Percentiles rank a stretch among this genome's conserved stretches.
phyloP scores from a whole-genome alignment of 2,113 vertebrate genomes.

The Scomber scombrus region DNA sequence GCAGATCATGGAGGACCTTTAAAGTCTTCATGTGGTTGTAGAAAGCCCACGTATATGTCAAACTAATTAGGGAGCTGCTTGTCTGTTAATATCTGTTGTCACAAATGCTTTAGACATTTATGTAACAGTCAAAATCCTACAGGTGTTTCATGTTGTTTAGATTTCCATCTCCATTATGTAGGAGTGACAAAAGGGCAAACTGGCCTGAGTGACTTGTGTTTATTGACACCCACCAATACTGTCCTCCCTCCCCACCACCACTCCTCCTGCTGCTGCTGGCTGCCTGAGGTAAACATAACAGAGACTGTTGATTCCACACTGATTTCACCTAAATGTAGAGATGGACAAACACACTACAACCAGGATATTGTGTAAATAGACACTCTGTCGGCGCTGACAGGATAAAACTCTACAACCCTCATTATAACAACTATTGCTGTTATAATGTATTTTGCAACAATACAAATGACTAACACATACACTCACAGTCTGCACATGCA shows the following conservation, averaged over 20 bases:
- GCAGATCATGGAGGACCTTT: background rate
- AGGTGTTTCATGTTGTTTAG: conserved; percentile 19
- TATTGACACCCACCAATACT: conserved; percentile 26
- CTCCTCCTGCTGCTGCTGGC: conserved; percentile 26
- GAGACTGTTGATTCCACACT: conserved; percentile 56
- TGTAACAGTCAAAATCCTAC: background rate
- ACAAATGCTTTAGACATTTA: background rate
- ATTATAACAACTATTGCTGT: background rate
- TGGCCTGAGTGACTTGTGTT: conserved; percentile 12
- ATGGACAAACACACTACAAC: conserved; percentile 17
- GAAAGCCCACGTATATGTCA: background rate
- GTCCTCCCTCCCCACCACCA: conserved; percentile 20
- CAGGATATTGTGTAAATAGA: conserved; percentile 1
- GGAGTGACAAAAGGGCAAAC: conserved; percentile 1
- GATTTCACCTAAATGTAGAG: conserved; percentile 50
- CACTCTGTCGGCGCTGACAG: conserved; percentile 1
- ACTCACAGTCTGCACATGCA: background rate
- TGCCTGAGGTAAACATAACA: conserved; percentile 70
- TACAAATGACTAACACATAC: background rate
- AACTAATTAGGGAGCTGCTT: background rate
- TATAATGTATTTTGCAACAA: background rate
- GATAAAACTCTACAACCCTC: background rate
- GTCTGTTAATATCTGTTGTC: conserved; percentile 6
- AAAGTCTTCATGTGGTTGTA: background rate
- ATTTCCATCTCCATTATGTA: background rate